Evolutionary conservation across 2,113 vertebrate genomes (phyloP).

Genomic region (Vombatus ursinus): DNA sequence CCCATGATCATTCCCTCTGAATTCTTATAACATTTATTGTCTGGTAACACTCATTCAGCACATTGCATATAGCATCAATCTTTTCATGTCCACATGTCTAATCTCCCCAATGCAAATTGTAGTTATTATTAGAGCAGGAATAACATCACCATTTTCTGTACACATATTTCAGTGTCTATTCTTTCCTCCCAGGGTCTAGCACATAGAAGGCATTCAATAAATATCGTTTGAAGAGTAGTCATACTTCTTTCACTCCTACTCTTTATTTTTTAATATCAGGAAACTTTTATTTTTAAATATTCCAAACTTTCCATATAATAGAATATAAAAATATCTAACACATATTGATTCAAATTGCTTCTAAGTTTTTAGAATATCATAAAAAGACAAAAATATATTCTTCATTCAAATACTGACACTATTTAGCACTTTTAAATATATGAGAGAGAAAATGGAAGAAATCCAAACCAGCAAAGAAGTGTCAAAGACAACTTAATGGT

Average conservation of each 20-base stretch:
- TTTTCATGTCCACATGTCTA: neutral
- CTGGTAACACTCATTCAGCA: neutral
- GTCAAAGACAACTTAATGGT: neutral
- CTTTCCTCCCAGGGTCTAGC: neutral
- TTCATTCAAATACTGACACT: neutral
- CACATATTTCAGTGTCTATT: neutral
- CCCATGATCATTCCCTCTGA: neutral
- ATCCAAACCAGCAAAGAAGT: neutral
- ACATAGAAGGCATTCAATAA: neutral
- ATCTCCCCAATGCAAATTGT: neutral
- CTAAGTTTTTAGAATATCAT: neutral
- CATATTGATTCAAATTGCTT: neutral
- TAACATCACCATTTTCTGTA: neutral
- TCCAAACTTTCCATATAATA: neutral
- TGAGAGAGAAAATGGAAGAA: too few species aligned
- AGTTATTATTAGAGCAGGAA: neutral
- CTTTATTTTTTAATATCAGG: neutral
- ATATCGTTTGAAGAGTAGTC: neutral
- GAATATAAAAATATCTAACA: neutral
- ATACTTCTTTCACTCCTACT: neutral
- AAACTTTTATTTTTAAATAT: neutral
- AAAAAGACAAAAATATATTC: neutral
- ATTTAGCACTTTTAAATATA: neutral
- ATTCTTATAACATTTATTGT: neutral
- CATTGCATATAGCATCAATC: neutral